Conservation (phyloP, 2,113 vertebrate species). For the Saimiri boliviensis region DNA sequence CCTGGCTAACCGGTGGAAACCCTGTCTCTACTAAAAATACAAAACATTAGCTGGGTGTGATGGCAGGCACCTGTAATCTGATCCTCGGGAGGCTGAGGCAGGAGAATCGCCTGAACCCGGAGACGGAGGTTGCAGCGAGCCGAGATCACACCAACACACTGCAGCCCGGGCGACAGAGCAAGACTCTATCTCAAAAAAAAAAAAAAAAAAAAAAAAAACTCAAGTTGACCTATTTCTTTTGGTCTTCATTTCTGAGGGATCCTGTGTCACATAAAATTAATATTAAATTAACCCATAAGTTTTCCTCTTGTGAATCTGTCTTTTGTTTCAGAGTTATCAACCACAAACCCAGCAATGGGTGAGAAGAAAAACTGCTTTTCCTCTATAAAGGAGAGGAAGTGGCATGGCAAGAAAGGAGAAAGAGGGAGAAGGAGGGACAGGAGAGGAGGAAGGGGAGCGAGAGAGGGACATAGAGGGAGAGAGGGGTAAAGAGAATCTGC, state of each 20-base stretch:
- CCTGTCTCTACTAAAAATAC: no score
- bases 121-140: no score
- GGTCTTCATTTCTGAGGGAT: neutral
- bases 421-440: neutral
- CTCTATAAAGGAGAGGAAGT: neutral
- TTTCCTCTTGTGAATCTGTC: neutral
- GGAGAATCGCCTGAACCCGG: no score
- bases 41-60: no score
- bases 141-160: no score
- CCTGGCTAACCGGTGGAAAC: no score
- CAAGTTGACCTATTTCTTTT: neutral
- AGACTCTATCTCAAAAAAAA: no score
- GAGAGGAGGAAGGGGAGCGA: no score
- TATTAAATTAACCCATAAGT: neutral
- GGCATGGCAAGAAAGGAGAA: neutral
- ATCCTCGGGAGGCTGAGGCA: no score
- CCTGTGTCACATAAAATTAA: neutral
- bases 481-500: neutral
- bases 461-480: no score
- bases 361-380: neutral
- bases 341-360: neutral
- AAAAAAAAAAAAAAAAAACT: neutral
- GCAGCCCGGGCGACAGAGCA: no score
- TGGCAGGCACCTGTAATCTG: no score
- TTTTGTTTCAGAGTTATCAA: neutral